A percentile compares a stretch with the other conserved stretches of the same genome.
Evolutionary conservation across 2,888 invertebrate species (phyloP).

Genomic region (Artemia sinica): DNA sequence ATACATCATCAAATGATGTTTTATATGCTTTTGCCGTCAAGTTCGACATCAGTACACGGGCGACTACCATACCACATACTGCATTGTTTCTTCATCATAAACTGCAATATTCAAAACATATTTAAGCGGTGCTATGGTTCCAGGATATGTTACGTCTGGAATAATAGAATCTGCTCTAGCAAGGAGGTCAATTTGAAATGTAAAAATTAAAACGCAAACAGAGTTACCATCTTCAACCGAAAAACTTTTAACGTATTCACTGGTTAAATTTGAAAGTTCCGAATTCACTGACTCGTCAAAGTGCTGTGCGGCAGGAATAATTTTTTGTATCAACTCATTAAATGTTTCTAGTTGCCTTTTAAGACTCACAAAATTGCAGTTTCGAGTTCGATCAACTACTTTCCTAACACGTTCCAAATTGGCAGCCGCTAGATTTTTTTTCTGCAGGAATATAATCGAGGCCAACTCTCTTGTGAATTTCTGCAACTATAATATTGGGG

Average conservation of each 20-base stretch:
- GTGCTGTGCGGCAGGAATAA: neutral
- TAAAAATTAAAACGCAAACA: neutral
- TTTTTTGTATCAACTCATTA: neutral
- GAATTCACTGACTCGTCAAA: neutral
- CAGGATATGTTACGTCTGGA: slow-evolving; percentile 10
- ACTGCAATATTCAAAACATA: too few relatives aligned
- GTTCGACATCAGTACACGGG: neutral
- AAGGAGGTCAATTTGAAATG: neutral
- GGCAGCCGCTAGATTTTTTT: neutral
- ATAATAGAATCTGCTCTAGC: neutral
- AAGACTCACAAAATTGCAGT: neutral
- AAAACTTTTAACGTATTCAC: neutral
- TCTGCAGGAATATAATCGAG: neutral
- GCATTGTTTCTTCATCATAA: too few relatives aligned
- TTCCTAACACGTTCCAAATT: slow-evolving; percentile 1
- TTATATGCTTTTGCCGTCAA: neutral
- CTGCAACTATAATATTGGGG: neutral
- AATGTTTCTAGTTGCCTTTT: neutral
- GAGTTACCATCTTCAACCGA: neutral
- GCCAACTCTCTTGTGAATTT: neutral
- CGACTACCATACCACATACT: neutral
- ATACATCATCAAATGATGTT: neutral
- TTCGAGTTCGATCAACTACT: neutral
- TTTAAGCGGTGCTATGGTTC: too few relatives aligned
- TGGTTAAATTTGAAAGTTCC: neutral